phyloP scores from a whole-genome alignment of 2,113 vertebrate species.

The Pleuronectes platessa region DNA sequence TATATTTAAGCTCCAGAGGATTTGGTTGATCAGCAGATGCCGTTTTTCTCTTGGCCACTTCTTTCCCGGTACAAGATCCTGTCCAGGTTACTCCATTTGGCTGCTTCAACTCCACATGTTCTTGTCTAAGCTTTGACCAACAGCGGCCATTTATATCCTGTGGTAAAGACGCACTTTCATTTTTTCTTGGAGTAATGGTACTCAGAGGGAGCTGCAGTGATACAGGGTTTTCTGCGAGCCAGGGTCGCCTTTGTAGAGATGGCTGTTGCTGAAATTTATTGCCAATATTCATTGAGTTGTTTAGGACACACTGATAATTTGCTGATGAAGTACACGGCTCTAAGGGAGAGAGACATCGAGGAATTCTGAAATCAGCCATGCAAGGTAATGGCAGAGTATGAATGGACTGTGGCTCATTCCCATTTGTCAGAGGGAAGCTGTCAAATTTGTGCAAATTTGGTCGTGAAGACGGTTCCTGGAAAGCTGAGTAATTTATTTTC shows the following conservation, averaged over 20 bases:
- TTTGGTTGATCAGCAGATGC: background rate
- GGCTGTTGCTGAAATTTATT: background rate
- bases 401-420: background rate
- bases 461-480: background rate
- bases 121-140: background rate
- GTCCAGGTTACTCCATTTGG: background rate
- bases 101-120: background rate
- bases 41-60: background rate
- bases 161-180: background rate
- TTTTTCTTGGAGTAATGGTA: background rate
- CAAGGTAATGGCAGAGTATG: background rate
- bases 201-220: constrained; percentile 48
- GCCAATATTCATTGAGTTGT: background rate
- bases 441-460: background rate
- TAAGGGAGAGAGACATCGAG: constrained; percentile 73
- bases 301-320: background rate
- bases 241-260: constrained; percentile 1
- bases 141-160: background rate
- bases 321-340: background rate
- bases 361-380: constrained; percentile 63
- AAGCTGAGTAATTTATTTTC: constrained; percentile 11
- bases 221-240: constrained; percentile 40
- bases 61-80: background rate
- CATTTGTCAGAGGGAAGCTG: background rate
- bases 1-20: background rate